Evolutionary conservation across 2,797 vertebrate species (phyloP).

Genomic region (Artibeus lituratus): DNA sequence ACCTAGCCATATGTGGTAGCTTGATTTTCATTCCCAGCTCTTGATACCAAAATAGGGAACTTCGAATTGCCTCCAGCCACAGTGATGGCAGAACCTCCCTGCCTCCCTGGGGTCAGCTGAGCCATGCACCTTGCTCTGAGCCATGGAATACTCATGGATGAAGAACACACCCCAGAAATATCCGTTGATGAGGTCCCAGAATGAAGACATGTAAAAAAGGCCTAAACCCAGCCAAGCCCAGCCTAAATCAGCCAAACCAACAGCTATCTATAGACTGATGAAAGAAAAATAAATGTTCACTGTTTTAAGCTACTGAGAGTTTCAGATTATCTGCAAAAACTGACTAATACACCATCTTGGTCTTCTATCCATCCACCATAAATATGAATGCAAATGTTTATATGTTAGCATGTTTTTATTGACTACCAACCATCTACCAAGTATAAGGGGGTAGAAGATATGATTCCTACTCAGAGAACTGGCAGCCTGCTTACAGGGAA

Average conservation of each 20-base stretch:
- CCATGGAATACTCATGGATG: not conserved
- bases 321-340: not conserved
- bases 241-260: not conserved
- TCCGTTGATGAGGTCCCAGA: not conserved
- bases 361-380: not conserved
- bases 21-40: not conserved
- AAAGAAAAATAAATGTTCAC: not conserved
- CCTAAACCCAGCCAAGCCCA: not conserved
- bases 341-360: not conserved
- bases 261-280: fast-evolving
- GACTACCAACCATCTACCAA: not conserved
- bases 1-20: not conserved
- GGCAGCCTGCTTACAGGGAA: not conserved
- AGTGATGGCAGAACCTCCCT: not conserved
- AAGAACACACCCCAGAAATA: not conserved
- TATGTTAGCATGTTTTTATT: not conserved
- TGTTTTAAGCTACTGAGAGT: not conserved
- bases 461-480: not conserved
- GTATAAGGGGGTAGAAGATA: not conserved
- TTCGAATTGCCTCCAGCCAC: not conserved
- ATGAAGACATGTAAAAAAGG: not conserved
- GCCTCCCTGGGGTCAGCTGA: not conserved
- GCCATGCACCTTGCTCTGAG: not conserved
- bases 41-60: not conserved
- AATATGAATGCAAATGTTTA: not conserved